These are phyloP conservation scores for Calyptomena viridis DNA, from an alignment of 2,113 vertebrate genomes.

Conservation along the genomic window DNA sequence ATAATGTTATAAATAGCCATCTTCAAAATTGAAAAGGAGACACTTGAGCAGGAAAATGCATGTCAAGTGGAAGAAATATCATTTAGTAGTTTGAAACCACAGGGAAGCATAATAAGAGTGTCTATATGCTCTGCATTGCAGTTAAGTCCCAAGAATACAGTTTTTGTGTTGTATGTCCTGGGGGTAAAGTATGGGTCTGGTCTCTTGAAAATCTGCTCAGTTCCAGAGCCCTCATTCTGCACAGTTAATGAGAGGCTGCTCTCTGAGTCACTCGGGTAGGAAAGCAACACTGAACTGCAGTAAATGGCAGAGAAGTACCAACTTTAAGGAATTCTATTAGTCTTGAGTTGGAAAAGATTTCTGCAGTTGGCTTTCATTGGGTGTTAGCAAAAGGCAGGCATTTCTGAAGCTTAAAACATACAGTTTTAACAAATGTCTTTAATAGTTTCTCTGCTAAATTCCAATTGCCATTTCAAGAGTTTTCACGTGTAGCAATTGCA, in stretches of 20 bases:
- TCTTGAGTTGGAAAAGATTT: not conserved
- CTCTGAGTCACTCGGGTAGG: not conserved
- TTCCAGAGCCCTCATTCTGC: not conserved
- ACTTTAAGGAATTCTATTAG: not conserved
- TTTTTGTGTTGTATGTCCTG: not conserved
- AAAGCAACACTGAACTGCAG: not conserved
- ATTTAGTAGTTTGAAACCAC: not conserved
- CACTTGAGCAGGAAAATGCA: slow-evolving; percentile 10
- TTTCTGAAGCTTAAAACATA: not conserved
- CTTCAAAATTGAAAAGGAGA: slow-evolving; percentile 31
- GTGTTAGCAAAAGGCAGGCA: not conserved
- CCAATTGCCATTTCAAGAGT: not conserved
- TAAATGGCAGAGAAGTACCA: not conserved
- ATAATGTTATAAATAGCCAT: slow-evolving; percentile 40
- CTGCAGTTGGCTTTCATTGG: not conserved
- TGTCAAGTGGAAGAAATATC: slow-evolving; percentile 19
- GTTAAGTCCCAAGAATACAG: not conserved
- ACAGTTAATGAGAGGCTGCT: not conserved
- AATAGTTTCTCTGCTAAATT: not conserved
- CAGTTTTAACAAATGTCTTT: not conserved
- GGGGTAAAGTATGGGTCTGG: not conserved
- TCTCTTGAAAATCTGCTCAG: not conserved
- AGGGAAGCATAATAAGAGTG: not conserved
- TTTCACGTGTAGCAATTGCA: not conserved
- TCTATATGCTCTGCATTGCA: not conserved